These are phyloP conservation scores for Austrofundulus limnaeus DNA, from an alignment of 2,113 vertebrate genomes.

Conservation along the genomic window DNA sequence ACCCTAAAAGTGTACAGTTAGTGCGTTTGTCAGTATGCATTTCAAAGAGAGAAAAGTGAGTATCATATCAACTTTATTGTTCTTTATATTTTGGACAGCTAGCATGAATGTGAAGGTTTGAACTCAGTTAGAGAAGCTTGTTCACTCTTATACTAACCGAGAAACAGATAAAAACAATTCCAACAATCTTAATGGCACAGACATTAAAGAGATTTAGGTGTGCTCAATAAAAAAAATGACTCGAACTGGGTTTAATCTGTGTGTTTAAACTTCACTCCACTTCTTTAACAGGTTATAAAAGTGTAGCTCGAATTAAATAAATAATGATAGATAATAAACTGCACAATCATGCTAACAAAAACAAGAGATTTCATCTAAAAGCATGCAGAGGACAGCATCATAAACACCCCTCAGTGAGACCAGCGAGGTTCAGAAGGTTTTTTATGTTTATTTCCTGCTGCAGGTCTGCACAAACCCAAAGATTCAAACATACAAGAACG, in stretches of 20 bases:
- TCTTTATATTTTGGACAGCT: conserved; percentile 70
- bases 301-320: not conserved
- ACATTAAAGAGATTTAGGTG: conserved; percentile 32
- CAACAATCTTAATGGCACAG: conserved; percentile 12
- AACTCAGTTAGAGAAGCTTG: no score
- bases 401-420: conserved; percentile 37
- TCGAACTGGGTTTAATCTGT: conserved; percentile 13
- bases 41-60: conserved; percentile 79
- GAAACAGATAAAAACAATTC: conserved; percentile 27
- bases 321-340: conserved; percentile 15
- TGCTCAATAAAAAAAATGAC: conserved; percentile 15
- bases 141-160: no score
- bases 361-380: conserved; percentile 69
- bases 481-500: conserved; percentile 52
- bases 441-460: conserved; percentile 46
- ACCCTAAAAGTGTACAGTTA: conserved; percentile 99
- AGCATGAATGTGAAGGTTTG: conserved; percentile 83
- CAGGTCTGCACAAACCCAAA: conserved; percentile 57
- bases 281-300: conserved; percentile 21
- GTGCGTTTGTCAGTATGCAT: conserved; percentile 91
- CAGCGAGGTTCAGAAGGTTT: conserved; percentile 35
- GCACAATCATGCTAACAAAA: conserved; percentile 81
- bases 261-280: conserved; percentile 6
- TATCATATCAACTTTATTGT: conserved; percentile 72
- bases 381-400: conserved; percentile 51